Evolutionary conservation across 2,888 invertebrate genomes (phyloP).

Genomic region (Drosophila demipolita): DNA sequence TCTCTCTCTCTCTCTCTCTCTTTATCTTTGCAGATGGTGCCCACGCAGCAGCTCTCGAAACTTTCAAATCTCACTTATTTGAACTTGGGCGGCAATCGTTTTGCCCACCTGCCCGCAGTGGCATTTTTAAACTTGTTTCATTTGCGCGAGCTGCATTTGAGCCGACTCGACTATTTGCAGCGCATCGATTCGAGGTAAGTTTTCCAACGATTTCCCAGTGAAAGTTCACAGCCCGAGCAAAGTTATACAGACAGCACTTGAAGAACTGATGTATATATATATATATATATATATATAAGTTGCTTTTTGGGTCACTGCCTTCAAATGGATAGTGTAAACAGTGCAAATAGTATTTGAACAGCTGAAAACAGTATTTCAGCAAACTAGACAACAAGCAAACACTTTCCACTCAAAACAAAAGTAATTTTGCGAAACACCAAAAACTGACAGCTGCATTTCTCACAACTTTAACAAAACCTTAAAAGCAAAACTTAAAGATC

Average conservation of each 20-base stretch:
- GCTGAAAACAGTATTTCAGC: slow-evolving; percentile 23
- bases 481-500: neutral
- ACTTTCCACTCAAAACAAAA: slow-evolving; percentile 30
- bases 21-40: slow-evolving; percentile 86
- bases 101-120: slow-evolving; percentile 89
- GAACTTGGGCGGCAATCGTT: slow-evolving; percentile 92
- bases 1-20: neutral
- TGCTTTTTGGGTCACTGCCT: slow-evolving; percentile 34
- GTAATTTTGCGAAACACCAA: slow-evolving; percentile 10
- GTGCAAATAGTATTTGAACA: slow-evolving; percentile 34
- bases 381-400: slow-evolving; percentile 31
- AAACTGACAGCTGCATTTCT: neutral
- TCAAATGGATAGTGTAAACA: slow-evolving; percentile 13
- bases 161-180: slow-evolving; percentile 88
- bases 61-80: slow-evolving; percentile 91
- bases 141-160: slow-evolving; percentile 90
- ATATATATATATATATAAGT: neutral
- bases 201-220: slow-evolving; percentile 27
- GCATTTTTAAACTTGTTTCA: slow-evolving; percentile 94
- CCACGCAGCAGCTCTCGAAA: slow-evolving; percentile 91
- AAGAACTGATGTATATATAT: slow-evolving; percentile 14
- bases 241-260: slow-evolving; percentile 23
- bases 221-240: slow-evolving; percentile 30
- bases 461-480: neutral
- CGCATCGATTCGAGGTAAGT: slow-evolving; percentile 88